phyloP scores from a whole-genome alignment of 2,797 vertebrate genomes.

The Pseudochirops corinnae region DNA sequence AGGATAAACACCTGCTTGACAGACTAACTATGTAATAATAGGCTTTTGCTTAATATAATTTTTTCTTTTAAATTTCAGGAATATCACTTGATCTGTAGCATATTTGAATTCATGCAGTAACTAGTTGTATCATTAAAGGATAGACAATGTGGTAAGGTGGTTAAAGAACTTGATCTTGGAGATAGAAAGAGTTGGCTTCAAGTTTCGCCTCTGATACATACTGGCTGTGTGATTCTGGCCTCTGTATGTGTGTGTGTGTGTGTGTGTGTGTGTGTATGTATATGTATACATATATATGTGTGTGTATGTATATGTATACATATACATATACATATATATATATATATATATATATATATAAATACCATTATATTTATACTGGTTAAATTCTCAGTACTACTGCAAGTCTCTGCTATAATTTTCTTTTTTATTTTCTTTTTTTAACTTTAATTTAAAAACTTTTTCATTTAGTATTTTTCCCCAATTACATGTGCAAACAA shows the following conservation, averaged over 20 bases:
- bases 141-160: not conserved
- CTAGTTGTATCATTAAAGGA: slow-evolving; percentile 4
- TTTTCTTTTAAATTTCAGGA: slow-evolving; percentile 26
- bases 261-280: no score
- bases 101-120: slow-evolving; percentile 34
- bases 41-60: not conserved
- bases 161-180: not conserved
- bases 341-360: no score
- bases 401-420: not conserved
- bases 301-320: no score
- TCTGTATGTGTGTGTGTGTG: no score
- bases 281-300: no score
- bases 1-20: not conserved
- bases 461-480: not conserved
- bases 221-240: not conserved
- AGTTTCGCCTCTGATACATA: not conserved
- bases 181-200: not conserved
- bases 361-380: no score
- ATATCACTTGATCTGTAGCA: slow-evolving; percentile 1
- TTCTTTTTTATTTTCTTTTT: not conserved
- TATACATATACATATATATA: no score
- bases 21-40: slow-evolving; percentile 9
- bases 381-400: not conserved
- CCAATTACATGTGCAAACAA: not conserved
- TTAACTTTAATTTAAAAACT: not conserved